A percentile compares a stretch with the other conserved stretches of the same genome.
Conservation (phyloP, 2,113 vertebrate genomes). For the Tympanuchus pallidicinctus region DNA sequence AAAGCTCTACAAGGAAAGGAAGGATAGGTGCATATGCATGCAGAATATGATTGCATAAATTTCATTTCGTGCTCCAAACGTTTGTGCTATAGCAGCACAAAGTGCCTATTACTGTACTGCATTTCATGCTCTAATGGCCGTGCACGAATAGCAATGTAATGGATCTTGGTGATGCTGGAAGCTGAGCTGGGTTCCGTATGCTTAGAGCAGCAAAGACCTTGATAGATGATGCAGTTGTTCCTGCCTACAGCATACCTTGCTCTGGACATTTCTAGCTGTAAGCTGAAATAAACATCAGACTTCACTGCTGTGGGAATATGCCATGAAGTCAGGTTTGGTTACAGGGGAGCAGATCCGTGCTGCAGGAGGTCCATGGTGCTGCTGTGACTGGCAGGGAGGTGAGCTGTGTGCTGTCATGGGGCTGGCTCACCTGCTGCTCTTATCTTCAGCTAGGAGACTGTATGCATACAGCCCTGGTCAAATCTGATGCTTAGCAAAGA, state of each 20-base stretch:
- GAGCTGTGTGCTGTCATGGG: not conserved
- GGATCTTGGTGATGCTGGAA: not conserved
- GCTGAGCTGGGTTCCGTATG: not conserved
- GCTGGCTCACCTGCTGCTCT: not conserved
- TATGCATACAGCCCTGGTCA: not conserved
- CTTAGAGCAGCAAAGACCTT: not conserved
- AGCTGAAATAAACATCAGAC: not conserved
- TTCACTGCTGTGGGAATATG: not conserved
- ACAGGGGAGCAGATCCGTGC: not conserved
- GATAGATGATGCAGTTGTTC: not conserved
- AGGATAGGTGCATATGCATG: accelerated
- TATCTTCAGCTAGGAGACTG: not conserved
- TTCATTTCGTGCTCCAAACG: conserved; percentile 6
- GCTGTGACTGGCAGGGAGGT: accelerated
- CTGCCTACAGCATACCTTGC: not conserved
- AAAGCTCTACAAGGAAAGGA: not conserved
- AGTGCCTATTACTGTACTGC: conserved; percentile 8
- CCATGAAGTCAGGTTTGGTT: not conserved
- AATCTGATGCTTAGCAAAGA: not conserved
- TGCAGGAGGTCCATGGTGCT: accelerated
- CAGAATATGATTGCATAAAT: not conserved
- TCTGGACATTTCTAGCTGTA: not conserved
- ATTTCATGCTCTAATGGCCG: not conserved
- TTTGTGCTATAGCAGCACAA: not conserved
- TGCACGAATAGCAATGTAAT: not conserved